Base-by-base conservation (phyloP, 2,797 vertebrate genomes). In the Bryconaethiops microstoma region DNA sequence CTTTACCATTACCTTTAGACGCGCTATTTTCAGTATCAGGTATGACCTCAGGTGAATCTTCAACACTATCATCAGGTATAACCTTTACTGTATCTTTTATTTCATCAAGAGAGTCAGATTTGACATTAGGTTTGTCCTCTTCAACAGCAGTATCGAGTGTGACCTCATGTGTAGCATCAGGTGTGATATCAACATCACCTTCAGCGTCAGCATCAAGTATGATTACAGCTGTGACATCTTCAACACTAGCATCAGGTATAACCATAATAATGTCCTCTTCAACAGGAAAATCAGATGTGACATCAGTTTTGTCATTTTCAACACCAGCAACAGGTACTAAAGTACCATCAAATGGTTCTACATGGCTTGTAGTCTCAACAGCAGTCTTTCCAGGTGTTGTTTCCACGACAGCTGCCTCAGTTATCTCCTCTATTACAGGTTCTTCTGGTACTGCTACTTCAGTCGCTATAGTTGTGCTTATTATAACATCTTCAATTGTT, bases 21-120 rank as follows among this genome's bases (percentile, higher is more conserved):
- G 35, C 42, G 35, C 2, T 16, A 65, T 40, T 17, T 12, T 65
- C 5, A 42, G 35, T 19, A 19, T 19, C 63, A 65, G 63, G 29
- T 65, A 40, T 17, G 1, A 65, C 63, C 16, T 17, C 35, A 19
- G 35, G 35, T 65, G 35, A 40, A 12, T 4, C 60, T 35, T 63
- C 13, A 35, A 35, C 25, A 16, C 16, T 74, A 19, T 10, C 54
- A 7, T 23, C 45, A 65, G 63, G 16, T 39, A 52, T 13, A 13
- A 19, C 73, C 74, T 88, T 77, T 76, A 74, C 42, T 13, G 40
- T 29, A 54, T 3, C 21, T 35, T 2, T 35, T 35, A 2, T 35
- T 2, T 35, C 35, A 42, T 74, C 80, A 12, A 68, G 40, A 54
- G 57, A 7, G 0, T 82, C 72, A 0, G 3, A 25, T 50, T 54